These are phyloP conservation scores for Sclerodermus sp. DNA, from an alignment of 2,888 invertebrate species.

Conservation along the genomic window DNA sequence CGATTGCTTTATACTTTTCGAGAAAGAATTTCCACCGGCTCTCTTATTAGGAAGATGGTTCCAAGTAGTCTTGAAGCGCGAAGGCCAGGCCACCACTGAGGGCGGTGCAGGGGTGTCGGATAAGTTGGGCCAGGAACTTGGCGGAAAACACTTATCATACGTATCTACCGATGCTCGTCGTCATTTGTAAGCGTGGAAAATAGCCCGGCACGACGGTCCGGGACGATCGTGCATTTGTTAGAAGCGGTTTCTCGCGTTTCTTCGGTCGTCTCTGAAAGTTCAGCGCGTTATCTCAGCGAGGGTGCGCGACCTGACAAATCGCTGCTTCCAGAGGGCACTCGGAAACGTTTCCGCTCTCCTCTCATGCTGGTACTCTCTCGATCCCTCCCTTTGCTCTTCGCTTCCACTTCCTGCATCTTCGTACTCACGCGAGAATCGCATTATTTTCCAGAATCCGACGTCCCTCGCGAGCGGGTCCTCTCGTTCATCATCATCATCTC, in stretches of 20 bases:
- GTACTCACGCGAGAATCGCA: slow-evolving; percentile 33
- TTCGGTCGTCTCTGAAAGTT: slow-evolving; percentile 27
- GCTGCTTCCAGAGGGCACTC: slow-evolving; percentile 25
- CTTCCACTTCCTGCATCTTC: slow-evolving; percentile 6
- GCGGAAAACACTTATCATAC: slow-evolving; percentile 13
- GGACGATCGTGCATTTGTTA: slow-evolving; percentile 27
- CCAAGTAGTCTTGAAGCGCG: too few relatives aligned
- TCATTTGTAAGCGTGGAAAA: slow-evolving; percentile 25
- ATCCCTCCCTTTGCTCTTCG: slow-evolving; percentile 13
- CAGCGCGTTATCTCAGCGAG: slow-evolving; percentile 24
- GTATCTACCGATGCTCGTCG: slow-evolving; percentile 7
- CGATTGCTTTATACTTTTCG: too few relatives aligned
- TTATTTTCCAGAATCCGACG: slow-evolving; percentile 19
- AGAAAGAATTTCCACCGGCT: too few relatives aligned
- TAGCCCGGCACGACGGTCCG: slow-evolving; percentile 9
- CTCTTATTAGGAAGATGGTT: too few relatives aligned
- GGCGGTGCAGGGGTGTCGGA: too few relatives aligned
- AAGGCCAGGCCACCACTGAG: too few relatives aligned
- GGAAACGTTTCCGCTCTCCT: slow-evolving; percentile 15
- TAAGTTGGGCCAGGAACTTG: not conserved
- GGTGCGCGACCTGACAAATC: slow-evolving; percentile 40
- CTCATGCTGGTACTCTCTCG: slow-evolving; percentile 1
- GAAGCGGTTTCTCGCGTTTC: slow-evolving; percentile 13
- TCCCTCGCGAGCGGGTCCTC: not conserved
- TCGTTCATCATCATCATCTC: not conserved